Evolutionary conservation across 2,888 invertebrate genomes (phyloP), one percentile per base, ranked within the genome.

Genomic region (Yponomeuta malinellus): DNA sequence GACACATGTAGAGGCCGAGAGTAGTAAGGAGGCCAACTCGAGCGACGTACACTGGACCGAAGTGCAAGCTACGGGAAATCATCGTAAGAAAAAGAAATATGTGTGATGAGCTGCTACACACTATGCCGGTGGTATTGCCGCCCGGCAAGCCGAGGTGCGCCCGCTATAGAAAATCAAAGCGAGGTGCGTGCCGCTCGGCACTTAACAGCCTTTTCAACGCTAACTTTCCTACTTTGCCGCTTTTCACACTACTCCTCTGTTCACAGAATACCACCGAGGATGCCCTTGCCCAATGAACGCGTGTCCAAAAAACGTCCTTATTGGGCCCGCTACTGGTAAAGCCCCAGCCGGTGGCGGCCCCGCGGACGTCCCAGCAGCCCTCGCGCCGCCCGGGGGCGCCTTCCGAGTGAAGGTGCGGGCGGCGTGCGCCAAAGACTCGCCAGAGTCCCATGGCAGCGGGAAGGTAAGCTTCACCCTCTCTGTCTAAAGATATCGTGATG

Each of bases 241-340:
- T 8, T 4, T 43, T 43, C 43, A 43, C 43, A 8, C 43, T 8
- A 8, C 43, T 37, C 4, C 66, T 37, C 15, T 33, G 37, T 48
- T 85, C 85, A 15, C 85, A 92, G 91, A 92, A 83, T 91, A 91
- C 73, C 87, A 91, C 73, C 87, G 90, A 78, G 93, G 94, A 91
- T 97, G 97, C 92, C 96, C 97, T 82, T 97, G 97, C 94, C 96
- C 97, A 93, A 95, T 97, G 94, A 96, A 96, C 93, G 95, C 97
- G 95, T 97, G 97, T 97, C 96, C 97, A 97, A 97, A 97, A 97
- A 97, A 97, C 97, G 97, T 96, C 95, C 96, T 95, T 97, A 97
- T 97, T 97, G 97, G 97, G 95, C 97, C 97, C 96, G 97, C 96
- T 97, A 97, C 96, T 97, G 97, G 97, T 96, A 96, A 96, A 95